Conservation (phyloP, 2,113 vertebrate species). For the Pipra filicauda region DNA sequence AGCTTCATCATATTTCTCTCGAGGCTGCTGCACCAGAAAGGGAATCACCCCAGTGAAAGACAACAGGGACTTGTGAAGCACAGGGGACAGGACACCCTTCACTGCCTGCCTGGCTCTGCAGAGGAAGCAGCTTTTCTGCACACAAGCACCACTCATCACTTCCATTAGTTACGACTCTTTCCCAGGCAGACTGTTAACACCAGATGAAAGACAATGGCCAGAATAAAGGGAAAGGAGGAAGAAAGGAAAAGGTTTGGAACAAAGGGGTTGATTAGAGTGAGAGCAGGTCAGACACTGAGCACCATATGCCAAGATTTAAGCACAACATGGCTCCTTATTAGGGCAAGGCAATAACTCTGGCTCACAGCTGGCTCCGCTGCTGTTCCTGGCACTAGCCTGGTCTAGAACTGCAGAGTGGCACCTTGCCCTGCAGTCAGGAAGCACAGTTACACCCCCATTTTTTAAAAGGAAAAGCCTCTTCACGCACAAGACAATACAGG, state of each 20-base stretch:
- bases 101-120: not conserved
- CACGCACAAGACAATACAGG: not conserved
- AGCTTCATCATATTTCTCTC: not conserved
- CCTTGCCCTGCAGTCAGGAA: not conserved
- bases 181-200: not conserved
- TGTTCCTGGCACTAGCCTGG: not conserved
- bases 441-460: not conserved
- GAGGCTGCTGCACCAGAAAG: not conserved
- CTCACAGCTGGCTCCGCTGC: not conserved
- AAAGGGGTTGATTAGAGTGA: not conserved
- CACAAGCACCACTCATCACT: not conserved
- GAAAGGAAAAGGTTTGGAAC: not conserved
- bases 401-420: not conserved
- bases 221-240: not conserved
- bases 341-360: not conserved
- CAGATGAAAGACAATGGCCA: not conserved
- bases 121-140: not conserved
- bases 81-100: not conserved
- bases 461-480: not conserved
- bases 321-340: rapidly evolving
- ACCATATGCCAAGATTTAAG: rapidly evolving
- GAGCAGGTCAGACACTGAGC: not conserved
- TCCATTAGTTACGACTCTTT: rapidly evolving
- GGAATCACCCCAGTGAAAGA: not conserved
- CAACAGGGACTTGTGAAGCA: not conserved